These are phyloP conservation scores for Gallinago stenura DNA, from an alignment of 2,797 vertebrate genomes.

Conservation along the genomic window DNA sequence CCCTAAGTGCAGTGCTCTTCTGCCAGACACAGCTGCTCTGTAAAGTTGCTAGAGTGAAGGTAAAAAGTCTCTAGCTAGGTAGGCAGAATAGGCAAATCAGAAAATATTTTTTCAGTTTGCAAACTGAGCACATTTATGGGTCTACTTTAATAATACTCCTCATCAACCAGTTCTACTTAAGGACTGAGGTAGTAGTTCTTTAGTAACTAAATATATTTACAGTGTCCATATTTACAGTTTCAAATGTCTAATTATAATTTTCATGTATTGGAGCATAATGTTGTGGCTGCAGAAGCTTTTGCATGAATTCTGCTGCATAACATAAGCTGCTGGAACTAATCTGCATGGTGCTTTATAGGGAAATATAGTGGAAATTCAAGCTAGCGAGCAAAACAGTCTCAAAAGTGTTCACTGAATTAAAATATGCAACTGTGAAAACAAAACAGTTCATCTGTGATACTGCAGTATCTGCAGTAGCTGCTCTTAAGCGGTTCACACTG, in stretches of 20 bases:
- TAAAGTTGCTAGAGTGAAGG: background rate
- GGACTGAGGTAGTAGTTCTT: background rate
- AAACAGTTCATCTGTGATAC: background rate
- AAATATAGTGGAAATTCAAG: background rate
- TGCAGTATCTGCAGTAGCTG: no score
- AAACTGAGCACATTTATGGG: background rate
- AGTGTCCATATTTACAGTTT: background rate
- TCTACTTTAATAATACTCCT: background rate
- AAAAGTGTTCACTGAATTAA: background rate
- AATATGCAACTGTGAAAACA: background rate
- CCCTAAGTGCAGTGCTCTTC: background rate
- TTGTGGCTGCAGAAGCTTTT: conserved; percentile 25
- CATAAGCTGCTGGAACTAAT: conserved; percentile 21
- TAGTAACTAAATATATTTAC: background rate
- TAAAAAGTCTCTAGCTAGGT: background rate
- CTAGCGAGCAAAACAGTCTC: background rate
- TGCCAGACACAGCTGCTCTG: background rate
- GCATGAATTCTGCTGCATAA: background rate
- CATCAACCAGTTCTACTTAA: background rate
- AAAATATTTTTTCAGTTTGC: background rate
- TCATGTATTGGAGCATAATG: background rate
- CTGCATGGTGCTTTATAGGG: background rate
- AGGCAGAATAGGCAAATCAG: background rate
- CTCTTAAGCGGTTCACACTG: background rate
- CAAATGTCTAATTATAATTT: conserved; percentile 6